Percentiles rank a stretch among this genome's conserved stretches.
These are phyloP conservation scores for Thryonomys swinderianus DNA, from an alignment of 2,113 vertebrate species.

Conservation along the genomic window DNA sequence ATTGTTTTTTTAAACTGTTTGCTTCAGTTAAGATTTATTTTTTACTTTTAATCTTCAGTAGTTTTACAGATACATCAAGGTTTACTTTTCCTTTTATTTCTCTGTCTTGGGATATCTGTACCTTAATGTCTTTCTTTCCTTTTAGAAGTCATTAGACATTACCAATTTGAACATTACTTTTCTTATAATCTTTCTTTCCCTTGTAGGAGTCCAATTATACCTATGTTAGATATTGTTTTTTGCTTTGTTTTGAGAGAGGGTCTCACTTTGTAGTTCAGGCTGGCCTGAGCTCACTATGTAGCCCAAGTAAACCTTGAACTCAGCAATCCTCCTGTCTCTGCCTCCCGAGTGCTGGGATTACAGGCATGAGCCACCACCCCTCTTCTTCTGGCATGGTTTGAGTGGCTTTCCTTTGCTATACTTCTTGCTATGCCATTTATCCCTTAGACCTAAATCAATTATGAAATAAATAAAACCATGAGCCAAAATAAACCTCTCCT, in stretches of 20 bases:
- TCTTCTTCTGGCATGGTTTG: background rate
- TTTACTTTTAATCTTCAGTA: slow-evolving; percentile 1
- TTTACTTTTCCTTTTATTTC: background rate
- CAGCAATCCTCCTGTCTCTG: too few relatives aligned
- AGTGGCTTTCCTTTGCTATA: background rate
- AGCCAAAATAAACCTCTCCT: background rate
- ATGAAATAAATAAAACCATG: background rate
- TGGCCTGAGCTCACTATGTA: too few relatives aligned
- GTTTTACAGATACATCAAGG: background rate
- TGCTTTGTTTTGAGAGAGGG: too few relatives aligned
- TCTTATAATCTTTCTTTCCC: slow-evolving; percentile 12
- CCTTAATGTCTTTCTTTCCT: background rate
- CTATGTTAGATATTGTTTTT: background rate
- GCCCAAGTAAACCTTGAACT: too few relatives aligned
- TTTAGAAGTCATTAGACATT: background rate
- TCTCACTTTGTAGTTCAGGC: too few relatives aligned
- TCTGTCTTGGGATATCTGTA: background rate
- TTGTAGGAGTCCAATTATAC: slow-evolving; percentile 2
- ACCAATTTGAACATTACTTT: background rate
- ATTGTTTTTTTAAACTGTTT: background rate
- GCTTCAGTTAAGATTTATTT: background rate
- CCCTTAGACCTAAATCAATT: background rate
- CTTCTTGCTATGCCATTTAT: background rate
- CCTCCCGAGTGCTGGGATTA: too few relatives aligned
- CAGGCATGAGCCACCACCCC: too few relatives aligned